Percentiles rank a stretch among this genome's conserved stretches.
Conservation (phyloP, 1,140 invertebrate genomes). For the Lineus longissimus region DNA sequence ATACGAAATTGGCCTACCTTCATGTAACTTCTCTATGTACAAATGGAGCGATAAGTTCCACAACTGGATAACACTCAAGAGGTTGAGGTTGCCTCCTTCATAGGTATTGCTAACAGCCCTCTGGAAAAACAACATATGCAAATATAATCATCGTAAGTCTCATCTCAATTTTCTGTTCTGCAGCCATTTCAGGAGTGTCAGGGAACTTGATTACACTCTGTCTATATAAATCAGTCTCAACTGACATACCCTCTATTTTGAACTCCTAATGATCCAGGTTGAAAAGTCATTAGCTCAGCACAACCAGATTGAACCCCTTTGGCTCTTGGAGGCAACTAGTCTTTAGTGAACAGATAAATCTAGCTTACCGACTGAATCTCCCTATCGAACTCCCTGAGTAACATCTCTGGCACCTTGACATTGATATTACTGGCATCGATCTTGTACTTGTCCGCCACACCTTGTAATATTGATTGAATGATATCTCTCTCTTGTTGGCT, state of each 20-base stretch:
- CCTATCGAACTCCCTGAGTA: constrained; percentile 39
- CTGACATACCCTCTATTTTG: no score
- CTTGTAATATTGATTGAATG: constrained; percentile 36
- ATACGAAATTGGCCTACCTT: constrained; percentile 30
- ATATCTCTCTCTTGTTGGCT: constrained; percentile 30
- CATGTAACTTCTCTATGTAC: constrained; percentile 34
- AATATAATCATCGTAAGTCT: not conserved
- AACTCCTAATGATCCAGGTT: no score
- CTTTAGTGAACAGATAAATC: not conserved
- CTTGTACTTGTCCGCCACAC: constrained; percentile 25
- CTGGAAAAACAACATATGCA: constrained; percentile 28
- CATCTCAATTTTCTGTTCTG: no score
- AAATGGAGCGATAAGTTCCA: constrained; percentile 42
- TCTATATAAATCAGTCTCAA: no score
- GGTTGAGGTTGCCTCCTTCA: constrained; percentile 37
- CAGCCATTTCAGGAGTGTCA: no score
- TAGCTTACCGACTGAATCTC: constrained; percentile 40
- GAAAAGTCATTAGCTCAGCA: no score
- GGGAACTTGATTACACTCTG: no score
- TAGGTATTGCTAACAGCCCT: constrained; percentile 42
- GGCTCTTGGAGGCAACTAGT: no score
- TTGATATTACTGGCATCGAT: constrained; percentile 34
- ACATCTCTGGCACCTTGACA: constrained; percentile 39
- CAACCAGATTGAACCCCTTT: no score
- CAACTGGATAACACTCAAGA: constrained; percentile 37